phyloP scores from a whole-genome alignment of 2,797 vertebrate species.

The Distichodus sexfasciatus region DNA sequence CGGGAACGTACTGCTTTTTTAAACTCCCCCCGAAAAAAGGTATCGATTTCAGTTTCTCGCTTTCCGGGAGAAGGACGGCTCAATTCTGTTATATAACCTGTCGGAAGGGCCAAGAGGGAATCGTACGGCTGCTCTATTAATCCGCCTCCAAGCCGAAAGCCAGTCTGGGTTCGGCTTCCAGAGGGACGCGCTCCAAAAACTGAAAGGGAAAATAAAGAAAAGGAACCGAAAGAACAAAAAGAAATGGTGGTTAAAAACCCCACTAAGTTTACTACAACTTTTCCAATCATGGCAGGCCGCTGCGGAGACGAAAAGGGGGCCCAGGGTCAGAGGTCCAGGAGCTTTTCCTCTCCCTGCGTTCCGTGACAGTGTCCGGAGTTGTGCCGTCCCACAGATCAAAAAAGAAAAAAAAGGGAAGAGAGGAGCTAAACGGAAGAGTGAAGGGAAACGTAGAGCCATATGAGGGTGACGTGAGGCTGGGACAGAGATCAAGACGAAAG shows the following conservation, averaged over 20 bases:
- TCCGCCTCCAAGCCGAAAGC: slow-evolving; percentile 4
- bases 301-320: too few relatives aligned
- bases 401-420: neutral
- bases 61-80: neutral
- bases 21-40: neutral
- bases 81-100: slow-evolving; percentile 26
- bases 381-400: neutral
- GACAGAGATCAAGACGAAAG: slow-evolving; percentile 11
- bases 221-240: neutral
- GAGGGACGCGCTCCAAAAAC: too few relatives aligned
- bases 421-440: neutral
- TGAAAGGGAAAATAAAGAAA: too few relatives aligned
- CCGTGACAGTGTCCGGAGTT: too few relatives aligned
- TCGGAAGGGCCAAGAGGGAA: slow-evolving; percentile 21
- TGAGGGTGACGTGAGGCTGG: slow-evolving; percentile 32
- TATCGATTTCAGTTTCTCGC: slow-evolving; percentile 9
- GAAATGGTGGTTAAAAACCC: too few relatives aligned
- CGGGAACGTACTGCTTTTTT: neutral
- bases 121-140: slow-evolving; percentile 29
- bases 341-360: neutral
- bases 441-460: neutral
- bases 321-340: neutral
- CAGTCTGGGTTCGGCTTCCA: slow-evolving; percentile 16
- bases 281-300: too few relatives aligned
- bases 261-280: too few relatives aligned